Evolutionary conservation across 2,113 vertebrate genomes (phyloP).

Genomic region (Macaca fascicularis): T2T-MFA8v1.1 NC_088395.1:154090501-154091000

Average conservation of each 20-base stretch:
- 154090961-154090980: neutral
- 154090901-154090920: neutral
- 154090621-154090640: neutral
- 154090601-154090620: neutral
- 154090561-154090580: neutral
- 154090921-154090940: constrained; percentile 17
- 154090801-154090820: neutral
- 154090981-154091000: neutral
- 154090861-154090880: neutral
- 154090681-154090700: neutral
- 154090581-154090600: neutral
- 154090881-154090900: neutral
- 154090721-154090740: neutral
- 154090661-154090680: neutral
- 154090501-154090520: neutral
- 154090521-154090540: neutral
- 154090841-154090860: neutral
- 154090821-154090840: neutral
- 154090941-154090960: neutral
- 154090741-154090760: neutral
- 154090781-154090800: constrained; percentile 8
- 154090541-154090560: neutral
- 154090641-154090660: constrained; percentile 29
- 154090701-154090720: neutral
- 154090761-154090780: constrained; percentile 8